phyloP scores from a whole-genome alignment of 2,888 invertebrate genomes.

The Conomelus anceps region DNA sequence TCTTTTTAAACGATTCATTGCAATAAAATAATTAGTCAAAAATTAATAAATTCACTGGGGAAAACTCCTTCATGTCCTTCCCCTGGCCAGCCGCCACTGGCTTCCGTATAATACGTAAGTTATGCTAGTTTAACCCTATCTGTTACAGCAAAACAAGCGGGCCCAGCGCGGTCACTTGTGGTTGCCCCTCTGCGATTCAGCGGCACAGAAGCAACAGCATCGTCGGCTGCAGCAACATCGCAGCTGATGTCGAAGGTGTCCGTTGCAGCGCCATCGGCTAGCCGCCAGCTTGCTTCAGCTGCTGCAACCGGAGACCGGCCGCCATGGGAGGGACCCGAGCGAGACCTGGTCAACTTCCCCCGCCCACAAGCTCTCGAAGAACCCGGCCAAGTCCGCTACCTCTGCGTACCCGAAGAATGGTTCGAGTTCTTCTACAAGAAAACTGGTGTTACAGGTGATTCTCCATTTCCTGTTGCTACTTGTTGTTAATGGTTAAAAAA shows the following conservation, averaged over 20 bases:
- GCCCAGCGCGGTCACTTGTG: too few species aligned
- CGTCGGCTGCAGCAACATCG: neutral
- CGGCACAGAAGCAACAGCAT: neutral
- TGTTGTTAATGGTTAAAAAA: too few species aligned
- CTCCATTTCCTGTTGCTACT: neutral
- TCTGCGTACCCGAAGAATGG: slow-evolving; percentile 93
- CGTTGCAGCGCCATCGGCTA: neutral
- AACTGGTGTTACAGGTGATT: slow-evolving; percentile 67
- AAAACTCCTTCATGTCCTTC: too few species aligned
- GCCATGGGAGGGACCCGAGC: slow-evolving; percentile 48
- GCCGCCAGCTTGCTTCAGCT: neutral
- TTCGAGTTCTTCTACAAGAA: slow-evolving; percentile 91
- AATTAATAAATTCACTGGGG: too few species aligned
- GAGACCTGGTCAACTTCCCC: slow-evolving; percentile 70
- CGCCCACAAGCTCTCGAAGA: slow-evolving; percentile 61
- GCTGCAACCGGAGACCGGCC: neutral
- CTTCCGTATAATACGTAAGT: neutral
- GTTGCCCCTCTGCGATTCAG: neutral
- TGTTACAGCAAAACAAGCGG: too few species aligned
- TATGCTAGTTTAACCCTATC: neutral
- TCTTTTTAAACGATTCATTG: too few species aligned
- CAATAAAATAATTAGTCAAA: too few species aligned
- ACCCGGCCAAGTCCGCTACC: slow-evolving; percentile 69
- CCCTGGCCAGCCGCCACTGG: too few species aligned
- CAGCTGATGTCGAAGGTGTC: neutral